phyloP scores from a whole-genome alignment of 2,113 vertebrate genomes.

The Brienomyrus brachyistius region DNA sequence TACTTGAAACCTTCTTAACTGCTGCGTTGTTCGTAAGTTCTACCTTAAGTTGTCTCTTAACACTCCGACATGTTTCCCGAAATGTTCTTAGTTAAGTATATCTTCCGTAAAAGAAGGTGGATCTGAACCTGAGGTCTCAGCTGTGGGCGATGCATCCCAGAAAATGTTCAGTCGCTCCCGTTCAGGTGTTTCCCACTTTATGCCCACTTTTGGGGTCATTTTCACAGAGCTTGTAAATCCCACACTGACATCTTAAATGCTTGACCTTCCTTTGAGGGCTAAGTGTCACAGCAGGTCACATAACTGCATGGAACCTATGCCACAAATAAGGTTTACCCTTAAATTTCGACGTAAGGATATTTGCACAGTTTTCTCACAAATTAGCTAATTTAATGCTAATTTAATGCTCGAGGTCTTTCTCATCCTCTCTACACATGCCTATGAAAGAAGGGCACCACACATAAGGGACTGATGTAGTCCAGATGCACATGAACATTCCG shows the following conservation, averaged over 20 bases:
- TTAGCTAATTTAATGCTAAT: neutral
- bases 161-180: neutral
- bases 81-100: too few species aligned
- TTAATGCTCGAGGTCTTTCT: neutral
- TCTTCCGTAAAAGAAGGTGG: too few species aligned
- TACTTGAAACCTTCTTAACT: too few species aligned
- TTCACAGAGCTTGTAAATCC: neutral
- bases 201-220: neutral
- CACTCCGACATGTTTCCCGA: too few species aligned
- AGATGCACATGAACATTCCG: neutral
- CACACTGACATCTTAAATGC: neutral
- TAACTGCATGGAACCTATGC: neutral
- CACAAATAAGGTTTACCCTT: neutral
- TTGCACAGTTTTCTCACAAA: neutral
- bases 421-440: neutral
- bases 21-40: too few species aligned
- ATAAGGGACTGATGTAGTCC: neutral
- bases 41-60: too few species aligned
- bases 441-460: neutral
- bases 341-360: neutral
- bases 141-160: neutral
- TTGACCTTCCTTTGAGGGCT: neutral
- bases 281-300: neutral
- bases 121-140: neutral
- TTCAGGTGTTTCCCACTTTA: neutral